Evolutionary conservation across 2,888 invertebrate genomes (phyloP), one percentile per base, ranked within the genome.

Genomic region (Imbricaverruca yamaguchii): DNA sequence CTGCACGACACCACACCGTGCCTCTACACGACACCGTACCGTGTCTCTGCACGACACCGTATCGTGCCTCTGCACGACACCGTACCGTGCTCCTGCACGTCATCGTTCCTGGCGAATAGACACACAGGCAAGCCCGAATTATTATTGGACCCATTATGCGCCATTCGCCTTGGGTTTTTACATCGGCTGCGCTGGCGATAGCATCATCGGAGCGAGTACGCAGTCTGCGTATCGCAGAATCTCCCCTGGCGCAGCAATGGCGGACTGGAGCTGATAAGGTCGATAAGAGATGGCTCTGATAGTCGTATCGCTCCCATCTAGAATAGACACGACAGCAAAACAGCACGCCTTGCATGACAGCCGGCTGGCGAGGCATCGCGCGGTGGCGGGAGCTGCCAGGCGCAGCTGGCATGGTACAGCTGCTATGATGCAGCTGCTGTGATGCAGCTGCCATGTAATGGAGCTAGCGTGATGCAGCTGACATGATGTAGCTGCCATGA

Each of bases 211-310:
- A 25, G 67, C 67, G 67, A 67, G 67, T 67, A 25, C 67, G 67
- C 67, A 6, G 13, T 13, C 12, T 3, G 25, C 67, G 67, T 67
- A 67, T 67, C 67, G 67, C 67, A 8, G 25, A 25, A 67, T 67
- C 67, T 23, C n/a, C 39, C 67, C 67, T 25, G 67, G 25, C 67
- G 25, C 67, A 13, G 67, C 67, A 67, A 67, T 67, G 67, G 67
- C 67, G 67, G 25, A 67, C 67, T 67, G 67, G 25, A 67, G 67
- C 67, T 67, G 67, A 67, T 67, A 67, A n/a, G 67, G 67, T 67
- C 67, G 67, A 67, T 67, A 67, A 67, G 67, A 67, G 67, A 67
- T 67, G 67, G 67, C 67, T n/a, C 67, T 67, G 67, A 67, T 67
- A 67, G 67, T 13, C 67, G 67, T 67, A 67, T 67, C 67, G 67